Evolutionary conservation across 1,140 invertebrate genomes (phyloP).

Genomic region (Drosophila aff.): DNA sequence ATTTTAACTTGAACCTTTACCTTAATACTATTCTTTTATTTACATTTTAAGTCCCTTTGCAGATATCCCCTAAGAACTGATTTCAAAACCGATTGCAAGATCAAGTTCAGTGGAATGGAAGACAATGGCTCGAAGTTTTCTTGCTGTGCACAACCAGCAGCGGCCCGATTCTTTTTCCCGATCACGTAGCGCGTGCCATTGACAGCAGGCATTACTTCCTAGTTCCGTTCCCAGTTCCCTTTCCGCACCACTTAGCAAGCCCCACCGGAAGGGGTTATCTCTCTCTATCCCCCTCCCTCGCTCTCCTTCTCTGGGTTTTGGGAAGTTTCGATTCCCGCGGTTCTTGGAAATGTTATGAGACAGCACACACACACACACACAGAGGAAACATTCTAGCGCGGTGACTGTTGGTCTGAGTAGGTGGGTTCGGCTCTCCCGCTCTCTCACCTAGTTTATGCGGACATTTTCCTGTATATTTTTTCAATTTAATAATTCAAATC

Average conservation of each 20-base stretch:
- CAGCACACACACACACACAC: slow-evolving; percentile 19
- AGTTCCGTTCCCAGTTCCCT: slow-evolving; percentile 40
- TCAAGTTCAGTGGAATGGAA: not conserved
- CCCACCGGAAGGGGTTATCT: slow-evolving; percentile 40
- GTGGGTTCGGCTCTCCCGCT: slow-evolving; percentile 26
- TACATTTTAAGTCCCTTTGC: not conserved
- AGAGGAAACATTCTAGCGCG: slow-evolving; percentile 12
- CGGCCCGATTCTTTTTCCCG: slow-evolving; percentile 7
- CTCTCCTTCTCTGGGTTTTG: slow-evolving; percentile 5
- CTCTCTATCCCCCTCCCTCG: slow-evolving; percentile 1
- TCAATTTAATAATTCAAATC: not conserved
- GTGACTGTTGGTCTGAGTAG: slow-evolving; percentile 39
- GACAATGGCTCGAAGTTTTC: not conserved
- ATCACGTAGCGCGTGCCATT: slow-evolving; percentile 49
- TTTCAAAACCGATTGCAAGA: not conserved
- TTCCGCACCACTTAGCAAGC: slow-evolving; percentile 7
- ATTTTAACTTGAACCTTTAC: no score
- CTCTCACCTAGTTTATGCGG: slow-evolving; percentile 5
- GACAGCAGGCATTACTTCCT: slow-evolving; percentile 49
- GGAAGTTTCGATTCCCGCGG: slow-evolving; percentile 33
- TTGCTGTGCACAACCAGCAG: slow-evolving; percentile 10
- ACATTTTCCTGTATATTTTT: not conserved
- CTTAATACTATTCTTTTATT: not conserved
- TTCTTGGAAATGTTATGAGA: slow-evolving; percentile 57
- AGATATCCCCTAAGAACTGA: not conserved